These are phyloP conservation scores for Plectrocnemia conspersa DNA, from an alignment of 1,140 invertebrate species.

Conservation along the genomic window DNA sequence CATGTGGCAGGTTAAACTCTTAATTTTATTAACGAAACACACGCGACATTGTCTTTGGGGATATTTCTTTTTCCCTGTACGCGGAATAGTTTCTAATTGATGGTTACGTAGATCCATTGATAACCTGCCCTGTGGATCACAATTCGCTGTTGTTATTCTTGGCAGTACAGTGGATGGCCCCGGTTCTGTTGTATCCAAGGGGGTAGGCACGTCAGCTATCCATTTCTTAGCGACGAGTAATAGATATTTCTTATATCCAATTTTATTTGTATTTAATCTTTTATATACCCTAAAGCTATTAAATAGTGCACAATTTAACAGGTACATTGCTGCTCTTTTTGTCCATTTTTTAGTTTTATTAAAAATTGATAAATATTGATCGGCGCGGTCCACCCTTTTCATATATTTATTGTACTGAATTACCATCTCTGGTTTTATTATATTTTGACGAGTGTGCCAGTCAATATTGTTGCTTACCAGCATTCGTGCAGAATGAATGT, in stretches of 20 bases:
- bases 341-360: neutral
- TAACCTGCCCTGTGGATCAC: too few relatives aligned
- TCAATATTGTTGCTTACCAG: neutral
- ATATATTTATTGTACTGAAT: neutral
- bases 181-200: neutral
- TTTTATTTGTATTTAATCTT: neutral
- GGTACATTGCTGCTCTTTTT: neutral
- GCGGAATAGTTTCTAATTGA: too few relatives aligned
- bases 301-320: too few relatives aligned
- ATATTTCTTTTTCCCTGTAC: too few relatives aligned
- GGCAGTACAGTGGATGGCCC: neutral
- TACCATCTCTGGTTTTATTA: neutral
- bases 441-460: neutral
- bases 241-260: neutral
- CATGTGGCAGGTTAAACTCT: too few relatives aligned
- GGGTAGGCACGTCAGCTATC: neutral
- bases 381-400: slow-evolving; percentile 6
- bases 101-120: too few relatives aligned
- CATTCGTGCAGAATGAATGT: neutral
- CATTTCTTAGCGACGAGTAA: neutral
- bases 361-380: neutral
- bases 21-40: too few relatives aligned
- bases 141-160: too few relatives aligned
- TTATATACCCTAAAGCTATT: neutral
- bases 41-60: too few relatives aligned